Base-by-base conservation (phyloP, 1,140 invertebrate species). In the Watersipora subatra region DNA sequence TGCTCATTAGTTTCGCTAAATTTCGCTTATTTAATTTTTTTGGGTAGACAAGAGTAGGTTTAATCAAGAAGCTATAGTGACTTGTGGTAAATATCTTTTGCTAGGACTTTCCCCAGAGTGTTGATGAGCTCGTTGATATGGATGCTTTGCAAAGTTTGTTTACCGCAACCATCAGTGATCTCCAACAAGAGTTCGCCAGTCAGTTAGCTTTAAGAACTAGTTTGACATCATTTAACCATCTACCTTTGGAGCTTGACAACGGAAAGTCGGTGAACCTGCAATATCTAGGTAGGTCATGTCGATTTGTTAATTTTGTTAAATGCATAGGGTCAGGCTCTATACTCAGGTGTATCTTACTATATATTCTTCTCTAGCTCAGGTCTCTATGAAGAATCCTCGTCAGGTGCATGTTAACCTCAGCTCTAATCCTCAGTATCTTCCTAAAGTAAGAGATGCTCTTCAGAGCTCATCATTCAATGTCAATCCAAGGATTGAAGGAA, bases 401-500 rank as follows among this genome's bases (percentile, higher is more conserved):
- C 84, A 89, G 19, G 82, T 93, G 46, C 83, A 92, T 1, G 81
- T 97, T 7, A 90, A 94, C 77, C 86, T 91, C 81, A 76, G 85
- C 65, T 81, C 85, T 1, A 91, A 92, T 79, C 91, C 93, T 7
- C 89, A 91, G 84, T 87, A 86, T 3, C 87, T 91, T 69, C 87
- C 88, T 57, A 82, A 85, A 70, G 87, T 90, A 15, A 68, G 93
- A 24, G 86, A 87, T 71, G 85, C 88, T 2, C 84, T 97, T 27
- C 71, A 81, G 27, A 85, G 84, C 56, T 91, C 90, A 68, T 90
- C 91, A 61, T 86, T 96, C 83, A 94, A 93, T 78, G 80, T 97
- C 27, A 95, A 92, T 83, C 92, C 93, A 0, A 92, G 96, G 76
- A 90, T 93, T 79, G 93, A 96, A 76, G 92, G 92, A 29, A 93